These are phyloP conservation scores for Rhagonycha fulva DNA, from an alignment of 2,888 invertebrate species.

Conservation along the genomic window DNA sequence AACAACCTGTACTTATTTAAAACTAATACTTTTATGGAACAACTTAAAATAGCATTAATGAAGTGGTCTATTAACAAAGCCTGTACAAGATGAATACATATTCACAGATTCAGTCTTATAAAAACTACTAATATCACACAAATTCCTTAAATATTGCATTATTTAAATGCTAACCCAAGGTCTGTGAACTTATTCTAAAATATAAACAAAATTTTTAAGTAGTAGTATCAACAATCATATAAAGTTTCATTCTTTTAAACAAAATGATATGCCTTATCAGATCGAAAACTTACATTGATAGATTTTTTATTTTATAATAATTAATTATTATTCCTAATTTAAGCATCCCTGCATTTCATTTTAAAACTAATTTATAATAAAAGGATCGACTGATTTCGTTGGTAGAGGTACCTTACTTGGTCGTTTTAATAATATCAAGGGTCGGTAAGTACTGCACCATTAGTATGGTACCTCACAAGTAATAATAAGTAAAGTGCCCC, in stretches of 20 bases:
- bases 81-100: slow-evolving; percentile 27
- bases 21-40: slow-evolving; percentile 22
- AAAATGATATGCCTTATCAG: neutral
- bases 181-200: slow-evolving; percentile 8
- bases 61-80: slow-evolving; percentile 18
- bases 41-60: slow-evolving; percentile 20
- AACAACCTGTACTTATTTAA: slow-evolving; percentile 25
- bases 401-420: neutral
- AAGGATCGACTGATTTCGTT: neutral
- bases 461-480: neutral
- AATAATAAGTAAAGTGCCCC: neutral
- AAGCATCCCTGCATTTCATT: neutral
- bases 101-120: slow-evolving; percentile 44
- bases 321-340: neutral
- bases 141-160: slow-evolving; percentile 28
- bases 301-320: neutral
- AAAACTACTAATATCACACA: slow-evolving; percentile 44
- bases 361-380: neutral
- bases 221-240: neutral
- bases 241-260: neutral
- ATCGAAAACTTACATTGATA: neutral
- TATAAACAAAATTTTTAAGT: neutral
- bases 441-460: neutral
- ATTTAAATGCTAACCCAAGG: slow-evolving; percentile 20
- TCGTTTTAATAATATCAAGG: neutral